These are phyloP conservation scores for Cepaea hortensis DNA, from an alignment of 2,888 invertebrate species.

Conservation along the genomic window DNA sequence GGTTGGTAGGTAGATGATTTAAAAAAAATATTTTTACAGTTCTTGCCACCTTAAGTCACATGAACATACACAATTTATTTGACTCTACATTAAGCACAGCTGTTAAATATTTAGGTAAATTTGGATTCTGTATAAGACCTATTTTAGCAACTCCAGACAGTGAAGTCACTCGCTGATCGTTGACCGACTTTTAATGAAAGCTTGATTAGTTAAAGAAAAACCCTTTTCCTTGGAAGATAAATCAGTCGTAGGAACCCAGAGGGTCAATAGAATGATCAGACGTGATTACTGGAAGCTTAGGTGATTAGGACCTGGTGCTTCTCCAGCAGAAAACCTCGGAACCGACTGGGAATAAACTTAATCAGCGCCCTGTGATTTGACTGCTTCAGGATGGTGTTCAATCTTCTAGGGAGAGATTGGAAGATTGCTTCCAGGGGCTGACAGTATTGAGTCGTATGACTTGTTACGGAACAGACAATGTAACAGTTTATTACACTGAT, in stretches of 20 bases:
- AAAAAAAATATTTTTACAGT: too few species aligned
- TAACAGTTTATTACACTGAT: neutral
- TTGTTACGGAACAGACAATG: neutral
- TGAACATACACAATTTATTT: too few species aligned
- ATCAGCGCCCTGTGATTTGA: constrained; percentile 10
- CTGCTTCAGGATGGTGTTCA: constrained; percentile 8
- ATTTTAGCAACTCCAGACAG: too few species aligned
- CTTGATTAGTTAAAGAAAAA: neutral
- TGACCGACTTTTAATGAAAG: neutral
- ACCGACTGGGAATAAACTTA: constrained; percentile 1
- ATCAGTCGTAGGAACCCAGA: neutral
- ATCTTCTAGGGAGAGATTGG: constrained; percentile 2
- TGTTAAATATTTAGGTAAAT: too few species aligned
- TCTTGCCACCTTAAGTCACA: too few species aligned
- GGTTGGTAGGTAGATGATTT: too few species aligned
- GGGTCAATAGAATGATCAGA: constrained; percentile 15
- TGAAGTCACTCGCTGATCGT: neutral
- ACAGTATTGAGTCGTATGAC: constrained; percentile 20
- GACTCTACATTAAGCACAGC: too few species aligned
- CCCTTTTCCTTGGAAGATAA: neutral
- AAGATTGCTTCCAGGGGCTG: constrained; percentile 9
- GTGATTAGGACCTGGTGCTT: neutral
- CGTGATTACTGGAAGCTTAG: constrained; percentile 18
- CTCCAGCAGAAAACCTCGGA: neutral
- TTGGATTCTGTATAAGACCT: too few species aligned